Conservation (phyloP, 2,797 vertebrate species). For the Helicolenus hilgendorfi region DNA sequence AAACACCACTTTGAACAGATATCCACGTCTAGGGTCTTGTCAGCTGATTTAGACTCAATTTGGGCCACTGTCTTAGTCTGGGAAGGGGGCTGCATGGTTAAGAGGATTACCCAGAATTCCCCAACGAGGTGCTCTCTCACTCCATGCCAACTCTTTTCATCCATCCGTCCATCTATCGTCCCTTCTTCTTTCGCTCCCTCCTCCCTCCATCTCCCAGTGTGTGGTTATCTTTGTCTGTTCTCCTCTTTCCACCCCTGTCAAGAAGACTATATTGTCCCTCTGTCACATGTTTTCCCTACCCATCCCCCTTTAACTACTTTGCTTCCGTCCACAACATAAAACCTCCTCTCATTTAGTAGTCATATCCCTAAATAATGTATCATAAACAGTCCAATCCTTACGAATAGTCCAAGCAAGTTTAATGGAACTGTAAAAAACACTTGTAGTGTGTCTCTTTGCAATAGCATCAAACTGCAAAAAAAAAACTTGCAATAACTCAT, state of each 20-base stretch:
- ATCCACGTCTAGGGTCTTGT: conserved; percentile 68
- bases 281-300: conserved; percentile 53
- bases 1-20: conserved; percentile 53
- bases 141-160: conserved; percentile 84
- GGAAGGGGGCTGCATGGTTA: conserved; percentile 84
- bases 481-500: not conserved
- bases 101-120: conserved; percentile 89
- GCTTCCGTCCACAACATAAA: conserved; percentile 33
- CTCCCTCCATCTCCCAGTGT: conserved; percentile 69
- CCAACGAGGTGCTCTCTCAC: conserved; percentile 80
- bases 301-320: conserved; percentile 47
- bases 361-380: conserved; percentile 3
- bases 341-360: conserved; percentile 5
- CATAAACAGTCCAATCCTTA: not conserved
- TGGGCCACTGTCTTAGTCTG: conserved; percentile 81
- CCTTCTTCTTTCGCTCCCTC: conserved; percentile 62
- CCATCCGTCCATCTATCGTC: conserved; percentile 70
- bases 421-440: not conserved
- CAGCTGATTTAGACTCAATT: conserved; percentile 84
- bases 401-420: not conserved
- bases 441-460: not conserved
- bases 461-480: not conserved
- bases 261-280: conserved; percentile 72
- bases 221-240: conserved; percentile 77
- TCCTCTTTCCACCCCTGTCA: conserved; percentile 65